A percentile compares a stretch with the other conserved stretches of the same genome.
Evolutionary conservation across 2,888 invertebrate genomes (phyloP).

Genomic region (Himalopsyche tibetana): DNA sequence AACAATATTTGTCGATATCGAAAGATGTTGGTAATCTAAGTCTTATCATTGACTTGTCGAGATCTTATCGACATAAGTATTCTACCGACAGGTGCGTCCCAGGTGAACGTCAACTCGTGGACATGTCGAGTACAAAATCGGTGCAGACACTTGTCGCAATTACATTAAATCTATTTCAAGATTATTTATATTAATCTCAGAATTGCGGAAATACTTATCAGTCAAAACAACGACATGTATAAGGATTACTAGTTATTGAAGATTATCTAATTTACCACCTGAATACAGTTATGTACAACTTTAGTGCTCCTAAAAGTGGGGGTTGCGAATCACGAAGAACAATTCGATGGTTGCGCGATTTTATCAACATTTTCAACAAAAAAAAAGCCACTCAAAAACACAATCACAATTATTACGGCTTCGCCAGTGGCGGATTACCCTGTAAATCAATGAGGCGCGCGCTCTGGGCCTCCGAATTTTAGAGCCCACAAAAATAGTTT

Average conservation of each 20-base stretch:
- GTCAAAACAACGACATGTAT: not conserved
- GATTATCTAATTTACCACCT: not conserved
- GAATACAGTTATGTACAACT: too few species aligned
- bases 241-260: not conserved
- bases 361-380: too few species aligned
- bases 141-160: slow-evolving; percentile 60
- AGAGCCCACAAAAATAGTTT: too few species aligned
- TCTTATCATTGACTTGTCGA: not conserved
- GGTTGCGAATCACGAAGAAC: too few species aligned
- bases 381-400: too few species aligned
- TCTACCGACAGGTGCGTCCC: slow-evolving; percentile 59
- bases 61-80: slow-evolving; percentile 5
- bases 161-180: not conserved
- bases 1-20: not conserved
- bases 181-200: not conserved
- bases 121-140: slow-evolving; percentile 48
- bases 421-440: too few species aligned
- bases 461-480: too few species aligned
- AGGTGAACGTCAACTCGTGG: slow-evolving; percentile 44
- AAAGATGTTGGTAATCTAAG: not conserved
- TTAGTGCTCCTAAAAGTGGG: too few species aligned
- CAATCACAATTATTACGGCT: too few species aligned
- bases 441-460: too few species aligned
- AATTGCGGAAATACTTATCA: not conserved
- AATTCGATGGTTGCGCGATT: too few species aligned